Percentiles rank a stretch among this genome's conserved stretches.
phyloP scores from a whole-genome alignment of 2,797 vertebrate genomes.

The Brachyrhaphis roseni region DNA sequence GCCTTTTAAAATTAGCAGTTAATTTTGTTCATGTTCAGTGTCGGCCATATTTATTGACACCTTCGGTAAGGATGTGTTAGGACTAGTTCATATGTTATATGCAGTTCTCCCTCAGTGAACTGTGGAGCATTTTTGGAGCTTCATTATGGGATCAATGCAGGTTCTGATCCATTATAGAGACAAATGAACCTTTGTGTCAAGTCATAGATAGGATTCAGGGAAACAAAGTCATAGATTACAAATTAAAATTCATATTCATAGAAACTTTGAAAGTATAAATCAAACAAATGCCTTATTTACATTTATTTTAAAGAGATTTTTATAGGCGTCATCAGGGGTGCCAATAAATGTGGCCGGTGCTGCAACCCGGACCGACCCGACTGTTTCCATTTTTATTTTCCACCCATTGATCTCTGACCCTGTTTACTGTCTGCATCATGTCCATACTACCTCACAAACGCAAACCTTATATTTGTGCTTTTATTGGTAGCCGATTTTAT shows the following conservation, averaged over 20 bases:
- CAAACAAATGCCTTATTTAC: background rate
- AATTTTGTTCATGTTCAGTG: background rate
- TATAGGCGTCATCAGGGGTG: background rate
- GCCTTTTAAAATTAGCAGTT: background rate
- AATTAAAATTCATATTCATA: background rate
- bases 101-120: background rate
- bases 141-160: background rate
- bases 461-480: background rate
- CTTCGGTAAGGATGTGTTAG: background rate
- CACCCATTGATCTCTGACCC: conserved; percentile 13
- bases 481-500: conserved; percentile 7
- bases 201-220: background rate
- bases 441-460: conserved; percentile 59
- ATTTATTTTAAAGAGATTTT: background rate
- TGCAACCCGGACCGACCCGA: background rate
- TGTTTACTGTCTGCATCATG: background rate
- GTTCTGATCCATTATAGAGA: background rate
- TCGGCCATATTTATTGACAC: background rate
- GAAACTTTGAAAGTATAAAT: background rate
- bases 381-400: conserved; percentile 19
- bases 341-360: background rate
- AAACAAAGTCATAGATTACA: background rate
- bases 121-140: background rate
- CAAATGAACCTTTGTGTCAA: background rate
- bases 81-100: background rate